These are phyloP conservation scores for Cynoglossus semilaevis DNA, from an alignment of 2,113 vertebrate genomes.

Conservation along the genomic window DNA sequence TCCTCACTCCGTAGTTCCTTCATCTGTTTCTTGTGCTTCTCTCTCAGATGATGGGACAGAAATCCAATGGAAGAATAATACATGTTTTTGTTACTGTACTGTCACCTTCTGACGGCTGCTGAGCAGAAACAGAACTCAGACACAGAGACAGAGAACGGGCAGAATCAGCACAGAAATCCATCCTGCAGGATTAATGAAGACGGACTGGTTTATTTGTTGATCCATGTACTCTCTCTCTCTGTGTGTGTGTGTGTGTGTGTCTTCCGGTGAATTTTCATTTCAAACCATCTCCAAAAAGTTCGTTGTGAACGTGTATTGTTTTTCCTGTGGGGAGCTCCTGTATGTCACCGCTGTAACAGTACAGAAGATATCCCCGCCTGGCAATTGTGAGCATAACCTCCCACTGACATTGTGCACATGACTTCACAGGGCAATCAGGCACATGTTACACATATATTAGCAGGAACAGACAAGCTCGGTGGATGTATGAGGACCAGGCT, in stretches of 20 bases:
- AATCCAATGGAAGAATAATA: too few relatives aligned
- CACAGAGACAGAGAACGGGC: neutral
- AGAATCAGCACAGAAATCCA: slow-evolving; percentile 7
- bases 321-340: too few relatives aligned
- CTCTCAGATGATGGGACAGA: too few relatives aligned
- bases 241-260: too few relatives aligned
- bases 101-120: slow-evolving; percentile 16
- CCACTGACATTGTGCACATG: slow-evolving; percentile 33
- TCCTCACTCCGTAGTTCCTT: slow-evolving; percentile 18
- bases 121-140: slow-evolving; percentile 18
- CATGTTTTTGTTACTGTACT: neutral
- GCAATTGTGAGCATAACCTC: slow-evolving; percentile 8
- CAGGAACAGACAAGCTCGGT: slow-evolving; percentile 4
- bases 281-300: too few relatives aligned
- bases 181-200: too few relatives aligned
- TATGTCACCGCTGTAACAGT: slow-evolving; percentile 6
- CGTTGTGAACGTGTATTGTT: too few relatives aligned
- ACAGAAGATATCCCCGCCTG: slow-evolving; percentile 22
- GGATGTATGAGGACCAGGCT: slow-evolving; percentile 11
- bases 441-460: slow-evolving; percentile 6
- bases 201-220: too few relatives aligned
- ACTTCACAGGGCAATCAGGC: slow-evolving; percentile 16
- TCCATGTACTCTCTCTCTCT: too few relatives aligned
- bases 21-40: neutral
- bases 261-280: too few relatives aligned